phyloP scores from a whole-genome alignment of 2,888 invertebrate species.

The Coelinius sp. region DNA sequence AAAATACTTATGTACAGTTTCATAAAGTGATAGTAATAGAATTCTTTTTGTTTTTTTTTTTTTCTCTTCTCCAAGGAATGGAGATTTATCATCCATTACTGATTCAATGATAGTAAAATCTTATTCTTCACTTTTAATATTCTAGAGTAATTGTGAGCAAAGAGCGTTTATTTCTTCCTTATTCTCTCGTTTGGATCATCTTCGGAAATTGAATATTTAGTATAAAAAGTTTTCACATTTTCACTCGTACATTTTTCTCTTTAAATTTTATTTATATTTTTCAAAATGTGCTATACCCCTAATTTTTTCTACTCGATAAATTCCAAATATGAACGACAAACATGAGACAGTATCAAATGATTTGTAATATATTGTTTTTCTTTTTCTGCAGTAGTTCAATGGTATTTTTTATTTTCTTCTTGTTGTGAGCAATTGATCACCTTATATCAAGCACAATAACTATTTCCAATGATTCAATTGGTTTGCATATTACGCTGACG shows the following conservation, averaged over 20 bases:
- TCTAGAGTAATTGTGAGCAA: conserved; percentile 67
- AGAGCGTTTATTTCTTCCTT: conserved; percentile 55
- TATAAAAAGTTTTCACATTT: conserved; percentile 23
- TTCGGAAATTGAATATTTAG: conserved; percentile 57
- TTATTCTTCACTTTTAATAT: conserved; percentile 56
- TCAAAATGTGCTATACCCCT: neutral
- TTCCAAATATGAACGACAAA: conserved; percentile 22
- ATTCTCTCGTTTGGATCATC: conserved; percentile 58
- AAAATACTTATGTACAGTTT: conserved; percentile 71
- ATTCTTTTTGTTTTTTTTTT: conserved; percentile 46
- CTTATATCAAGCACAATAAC: conserved; percentile 10
- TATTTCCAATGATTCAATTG: conserved; percentile 10
- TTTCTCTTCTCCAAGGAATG: conserved; percentile 62
- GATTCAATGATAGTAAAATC: conserved; percentile 66
- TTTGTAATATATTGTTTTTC: neutral
- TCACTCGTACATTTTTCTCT: conserved; percentile 19
- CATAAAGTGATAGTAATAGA: conserved; percentile 68
- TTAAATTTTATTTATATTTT: neutral
- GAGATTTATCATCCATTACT: conserved; percentile 61
- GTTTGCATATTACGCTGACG: conserved; percentile 1
- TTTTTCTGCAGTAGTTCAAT: neutral
- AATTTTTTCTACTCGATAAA: neutral
- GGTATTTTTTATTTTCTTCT: neutral
- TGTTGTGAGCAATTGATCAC: conserved; percentile 16
- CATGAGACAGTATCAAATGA: conserved; percentile 14